Conservation (phyloP, 2,888 invertebrate species). For the Panzeria rudis region DNA sequence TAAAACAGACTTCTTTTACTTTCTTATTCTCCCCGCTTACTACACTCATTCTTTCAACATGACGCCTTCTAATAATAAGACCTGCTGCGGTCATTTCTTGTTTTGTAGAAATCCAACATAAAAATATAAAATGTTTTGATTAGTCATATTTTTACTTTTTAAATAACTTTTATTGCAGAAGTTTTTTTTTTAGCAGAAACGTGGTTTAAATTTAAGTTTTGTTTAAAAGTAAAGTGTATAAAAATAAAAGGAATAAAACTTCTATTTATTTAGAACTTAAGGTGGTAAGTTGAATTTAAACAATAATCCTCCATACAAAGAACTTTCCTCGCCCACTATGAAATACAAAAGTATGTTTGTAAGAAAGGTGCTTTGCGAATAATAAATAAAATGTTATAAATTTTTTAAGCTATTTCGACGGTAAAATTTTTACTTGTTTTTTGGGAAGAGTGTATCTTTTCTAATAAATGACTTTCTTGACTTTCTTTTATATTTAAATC, state of each 20-base stretch:
- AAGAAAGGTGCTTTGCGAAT: not conserved
- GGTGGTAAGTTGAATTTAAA: not conserved
- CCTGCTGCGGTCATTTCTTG: slow-evolving; percentile 57
- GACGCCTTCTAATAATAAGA: slow-evolving; percentile 48
- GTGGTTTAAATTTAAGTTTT: slow-evolving; percentile 5
- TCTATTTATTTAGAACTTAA: not conserved
- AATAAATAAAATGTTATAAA: not conserved
- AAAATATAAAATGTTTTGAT: slow-evolving; percentile 45
- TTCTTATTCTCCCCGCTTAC: not conserved
- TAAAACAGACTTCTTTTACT: slow-evolving; percentile 20
- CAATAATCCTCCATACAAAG: not conserved
- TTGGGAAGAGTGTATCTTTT: not conserved
- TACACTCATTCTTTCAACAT: not conserved
- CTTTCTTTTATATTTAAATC: slow-evolving; percentile 56
- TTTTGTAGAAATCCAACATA: slow-evolving; percentile 14
- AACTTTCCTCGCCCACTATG: not conserved
- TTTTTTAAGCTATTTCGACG: not conserved
- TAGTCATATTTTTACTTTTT: slow-evolving; percentile 46
- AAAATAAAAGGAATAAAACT: not conserved
- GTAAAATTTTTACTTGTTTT: not conserved
- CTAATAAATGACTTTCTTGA: slow-evolving; percentile 11
- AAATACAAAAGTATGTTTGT: not conserved
- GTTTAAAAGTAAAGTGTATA: not conserved
- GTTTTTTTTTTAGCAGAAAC: not conserved
- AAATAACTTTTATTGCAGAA: slow-evolving; percentile 3